Conservation (phyloP, 2,797 vertebrate genomes). For the Apogon hyalosoma region DNA sequence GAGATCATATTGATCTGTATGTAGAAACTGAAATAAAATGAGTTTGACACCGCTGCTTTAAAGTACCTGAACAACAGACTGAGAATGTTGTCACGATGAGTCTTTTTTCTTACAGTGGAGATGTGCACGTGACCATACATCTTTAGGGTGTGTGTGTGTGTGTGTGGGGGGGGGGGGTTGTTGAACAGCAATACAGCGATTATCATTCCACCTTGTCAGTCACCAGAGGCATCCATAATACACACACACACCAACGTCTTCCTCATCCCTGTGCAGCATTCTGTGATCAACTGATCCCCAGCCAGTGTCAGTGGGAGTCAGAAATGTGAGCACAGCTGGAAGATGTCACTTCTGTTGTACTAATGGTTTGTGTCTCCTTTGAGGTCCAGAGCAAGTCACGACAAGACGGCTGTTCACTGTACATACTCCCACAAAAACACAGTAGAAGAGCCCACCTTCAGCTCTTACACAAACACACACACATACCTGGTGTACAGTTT, state of each 20-base stretch:
- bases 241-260: neutral
- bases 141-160: neutral
- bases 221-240: slow-evolving; percentile 30
- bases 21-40: too few relatives aligned
- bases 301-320: neutral
- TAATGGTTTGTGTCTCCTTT: slow-evolving; percentile 27
- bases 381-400: slow-evolving; percentile 58
- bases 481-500: slow-evolving; percentile 35
- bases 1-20: too few relatives aligned
- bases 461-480: slow-evolving; percentile 23
- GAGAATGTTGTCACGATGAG: neutral
- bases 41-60: too few relatives aligned
- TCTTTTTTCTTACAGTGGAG: neutral
- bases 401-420: slow-evolving; percentile 51
- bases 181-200: slow-evolving; percentile 22
- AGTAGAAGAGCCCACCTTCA: slow-evolving; percentile 17
- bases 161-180: too few relatives aligned
- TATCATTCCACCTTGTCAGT: slow-evolving; percentile 65
- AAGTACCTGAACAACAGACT: too few relatives aligned
- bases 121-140: neutral
- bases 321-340: slow-evolving; percentile 30
- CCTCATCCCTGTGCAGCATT: neutral
- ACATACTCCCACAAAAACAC: slow-evolving; percentile 20
- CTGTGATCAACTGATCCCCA: slow-evolving; percentile 6
- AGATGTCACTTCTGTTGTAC: slow-evolving; percentile 9